phyloP scores from a whole-genome alignment of 1,140 invertebrate species.

The Belonocnema kinseyi region DNA sequence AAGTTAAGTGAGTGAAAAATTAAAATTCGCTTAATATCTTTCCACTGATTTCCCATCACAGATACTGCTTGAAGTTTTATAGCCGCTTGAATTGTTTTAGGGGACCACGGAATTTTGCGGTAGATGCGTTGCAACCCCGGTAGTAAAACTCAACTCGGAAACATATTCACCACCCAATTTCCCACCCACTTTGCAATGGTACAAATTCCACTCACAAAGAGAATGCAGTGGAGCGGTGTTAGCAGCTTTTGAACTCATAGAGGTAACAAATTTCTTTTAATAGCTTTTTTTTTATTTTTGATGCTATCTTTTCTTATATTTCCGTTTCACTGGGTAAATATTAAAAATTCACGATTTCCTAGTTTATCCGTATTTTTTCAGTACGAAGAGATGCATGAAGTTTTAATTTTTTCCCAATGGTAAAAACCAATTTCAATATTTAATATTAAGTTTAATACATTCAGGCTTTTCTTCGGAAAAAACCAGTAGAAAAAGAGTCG shows the following conservation, averaged over 20 bases:
- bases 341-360: too few relatives aligned
- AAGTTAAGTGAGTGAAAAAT: background rate
- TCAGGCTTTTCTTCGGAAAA: too few relatives aligned
- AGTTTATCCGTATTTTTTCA: too few relatives aligned
- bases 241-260: slow-evolving; percentile 77
- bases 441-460: too few relatives aligned
- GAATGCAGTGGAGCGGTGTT: slow-evolving; percentile 75
- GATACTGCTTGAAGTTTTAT: background rate
- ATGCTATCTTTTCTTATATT: background rate
- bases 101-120: slow-evolving; percentile 76
- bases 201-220: slow-evolving; percentile 70
- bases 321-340: background rate
- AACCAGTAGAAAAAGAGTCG: too few relatives aligned
- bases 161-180: slow-evolving; percentile 71
- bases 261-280: slow-evolving; percentile 62
- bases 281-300: background rate
- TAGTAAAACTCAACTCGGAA: slow-evolving; percentile 73
- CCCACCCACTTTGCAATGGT: slow-evolving; percentile 77
- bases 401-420: too few relatives aligned
- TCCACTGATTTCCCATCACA: background rate
- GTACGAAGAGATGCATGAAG: too few relatives aligned
- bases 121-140: slow-evolving; percentile 72
- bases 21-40: slow-evolving; percentile 5
- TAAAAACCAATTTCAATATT: too few relatives aligned
- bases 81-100: slow-evolving; percentile 59